Conservation (phyloP, 2,797 vertebrate species). For the Ciconia nigra region DNA sequence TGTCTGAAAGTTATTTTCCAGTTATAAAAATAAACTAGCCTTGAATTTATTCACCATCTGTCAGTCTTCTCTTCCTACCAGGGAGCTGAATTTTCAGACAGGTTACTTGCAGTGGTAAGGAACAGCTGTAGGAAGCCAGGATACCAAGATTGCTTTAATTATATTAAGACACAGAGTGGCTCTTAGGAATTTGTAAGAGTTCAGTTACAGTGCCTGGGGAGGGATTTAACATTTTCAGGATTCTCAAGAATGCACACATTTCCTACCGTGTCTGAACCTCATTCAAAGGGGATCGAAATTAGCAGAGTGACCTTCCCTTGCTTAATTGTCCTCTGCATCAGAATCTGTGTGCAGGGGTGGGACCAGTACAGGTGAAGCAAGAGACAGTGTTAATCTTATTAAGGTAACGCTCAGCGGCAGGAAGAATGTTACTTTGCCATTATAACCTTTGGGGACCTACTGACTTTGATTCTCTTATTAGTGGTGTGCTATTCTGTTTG, state of each 20-base stretch:
- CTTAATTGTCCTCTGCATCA: not conserved
- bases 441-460: not conserved
- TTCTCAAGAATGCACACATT: not conserved
- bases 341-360: not conserved
- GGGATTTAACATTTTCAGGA: not conserved
- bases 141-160: slow-evolving; percentile 5
- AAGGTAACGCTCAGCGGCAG: not conserved
- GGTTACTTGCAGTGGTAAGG: not conserved
- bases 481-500: not conserved
- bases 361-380: not conserved
- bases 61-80: slow-evolving; percentile 20
- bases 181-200: slow-evolving; percentile 22
- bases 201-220: not conserved
- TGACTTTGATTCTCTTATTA: not conserved
- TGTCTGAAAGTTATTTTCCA: slow-evolving; percentile 54
- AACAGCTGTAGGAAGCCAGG: slow-evolving; percentile 10
- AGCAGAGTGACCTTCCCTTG: not conserved
- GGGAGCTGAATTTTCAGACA: slow-evolving; percentile 12
- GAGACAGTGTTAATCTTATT: not conserved
- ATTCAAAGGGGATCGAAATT: not conserved
- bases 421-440: not conserved
- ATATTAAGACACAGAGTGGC: not conserved
- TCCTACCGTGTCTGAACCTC: not conserved
- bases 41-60: slow-evolving; percentile 61
- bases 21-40: slow-evolving; percentile 42